phyloP scores from a whole-genome alignment of 2,797 vertebrate species.

The Lutjanus campechanus region DNA sequence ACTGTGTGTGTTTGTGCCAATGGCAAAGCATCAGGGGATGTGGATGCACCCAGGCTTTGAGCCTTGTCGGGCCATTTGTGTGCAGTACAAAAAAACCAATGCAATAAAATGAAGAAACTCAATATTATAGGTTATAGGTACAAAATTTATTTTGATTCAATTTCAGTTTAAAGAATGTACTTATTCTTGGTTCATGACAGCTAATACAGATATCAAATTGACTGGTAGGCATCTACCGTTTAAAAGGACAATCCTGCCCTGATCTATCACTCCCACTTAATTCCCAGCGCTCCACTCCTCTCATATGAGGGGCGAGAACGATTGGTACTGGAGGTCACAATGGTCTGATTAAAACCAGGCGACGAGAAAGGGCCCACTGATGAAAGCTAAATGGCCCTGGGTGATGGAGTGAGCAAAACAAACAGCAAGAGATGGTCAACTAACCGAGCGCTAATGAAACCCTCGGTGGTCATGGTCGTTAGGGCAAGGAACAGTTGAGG shows the following conservation, averaged over 20 bases:
- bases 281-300: slow-evolving; percentile 7
- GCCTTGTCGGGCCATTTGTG: accelerated
- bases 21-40: not conserved
- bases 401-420: slow-evolving; percentile 72
- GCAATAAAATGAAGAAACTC: not conserved
- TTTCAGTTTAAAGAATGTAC: not conserved
- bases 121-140: not conserved
- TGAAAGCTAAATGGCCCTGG: slow-evolving; percentile 65
- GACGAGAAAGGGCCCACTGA: slow-evolving; percentile 56
- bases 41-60: not conserved
- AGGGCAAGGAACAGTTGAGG: slow-evolving; percentile 34
- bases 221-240: not conserved
- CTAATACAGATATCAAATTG: not conserved
- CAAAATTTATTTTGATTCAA: not conserved
- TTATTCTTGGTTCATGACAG: not conserved
- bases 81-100: not conserved
- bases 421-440: slow-evolving; percentile 64
- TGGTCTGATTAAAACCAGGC: slow-evolving; percentile 73
- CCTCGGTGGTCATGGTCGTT: slow-evolving; percentile 54
- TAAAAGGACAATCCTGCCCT: not conserved
- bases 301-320: slow-evolving; percentile 23
- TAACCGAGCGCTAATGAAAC: slow-evolving; percentile 71
- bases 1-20: not conserved
- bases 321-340: slow-evolving; percentile 57
- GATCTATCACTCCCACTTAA: slow-evolving; percentile 19